phyloP scores from a whole-genome alignment of 2,113 vertebrate genomes.

The Rhea americana region DNA sequence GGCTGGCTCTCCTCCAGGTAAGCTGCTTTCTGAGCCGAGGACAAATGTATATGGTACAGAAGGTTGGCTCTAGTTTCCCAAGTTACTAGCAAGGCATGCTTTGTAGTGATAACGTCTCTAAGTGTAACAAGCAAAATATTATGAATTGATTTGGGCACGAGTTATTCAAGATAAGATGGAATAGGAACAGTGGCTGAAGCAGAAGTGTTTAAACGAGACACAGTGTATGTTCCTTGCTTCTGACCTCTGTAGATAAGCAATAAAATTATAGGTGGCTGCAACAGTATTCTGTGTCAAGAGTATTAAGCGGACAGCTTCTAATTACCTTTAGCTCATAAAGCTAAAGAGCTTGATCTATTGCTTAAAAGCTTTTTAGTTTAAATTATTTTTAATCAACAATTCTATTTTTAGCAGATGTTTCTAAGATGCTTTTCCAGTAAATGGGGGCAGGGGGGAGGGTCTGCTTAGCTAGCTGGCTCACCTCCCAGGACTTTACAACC shows the following conservation, averaged over 20 bases:
- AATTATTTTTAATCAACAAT: slow-evolving; percentile 60
- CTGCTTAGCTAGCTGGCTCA: slow-evolving; percentile 28
- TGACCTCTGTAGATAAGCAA: slow-evolving; percentile 62
- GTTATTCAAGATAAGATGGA: slow-evolving; percentile 68
- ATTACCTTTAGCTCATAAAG: slow-evolving; percentile 58
- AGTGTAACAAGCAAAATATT: slow-evolving; percentile 68
- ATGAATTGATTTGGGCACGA: slow-evolving; percentile 61
- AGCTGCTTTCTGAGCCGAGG: slow-evolving; percentile 32
- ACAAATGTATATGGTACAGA: slow-evolving; percentile 32
- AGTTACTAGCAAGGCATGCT: slow-evolving; percentile 54
- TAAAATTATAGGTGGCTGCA: slow-evolving; percentile 53
- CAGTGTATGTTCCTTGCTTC: slow-evolving; percentile 43
- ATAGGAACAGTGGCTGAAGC: slow-evolving; percentile 32
- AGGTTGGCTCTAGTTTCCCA: slow-evolving; percentile 30
- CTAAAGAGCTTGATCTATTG: slow-evolving; percentile 49
- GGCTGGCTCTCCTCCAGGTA: slow-evolving; percentile 56
- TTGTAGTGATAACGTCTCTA: slow-evolving; percentile 47
- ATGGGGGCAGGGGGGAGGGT: neutral
- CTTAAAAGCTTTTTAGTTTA: slow-evolving; percentile 55
- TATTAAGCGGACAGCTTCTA: slow-evolving; percentile 65
- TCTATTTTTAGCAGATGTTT: slow-evolving; percentile 53
- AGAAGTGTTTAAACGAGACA: slow-evolving; percentile 50
- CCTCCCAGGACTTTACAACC: neutral
- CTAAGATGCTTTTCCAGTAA: slow-evolving; percentile 41
- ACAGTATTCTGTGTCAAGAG: slow-evolving; percentile 23